These are phyloP conservation scores for Zhuqinia jingwanae DNA, from an alignment of 2,888 invertebrate genomes.

Conservation along the genomic window DNA sequence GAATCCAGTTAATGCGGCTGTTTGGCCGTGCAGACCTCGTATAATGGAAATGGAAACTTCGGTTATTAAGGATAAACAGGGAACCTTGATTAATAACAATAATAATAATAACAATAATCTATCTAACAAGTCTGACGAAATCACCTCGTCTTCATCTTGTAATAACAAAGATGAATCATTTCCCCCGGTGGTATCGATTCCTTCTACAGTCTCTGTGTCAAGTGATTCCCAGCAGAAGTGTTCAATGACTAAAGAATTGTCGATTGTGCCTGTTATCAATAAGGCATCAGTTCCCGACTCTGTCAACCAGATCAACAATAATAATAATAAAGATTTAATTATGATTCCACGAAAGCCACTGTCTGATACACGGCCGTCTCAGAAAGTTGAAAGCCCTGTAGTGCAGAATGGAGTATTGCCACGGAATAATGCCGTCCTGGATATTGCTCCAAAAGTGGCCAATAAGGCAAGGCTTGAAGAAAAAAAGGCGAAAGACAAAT, in stretches of 20 bases:
- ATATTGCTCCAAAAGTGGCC: neutral
- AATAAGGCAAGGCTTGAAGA: conserved; percentile 27
- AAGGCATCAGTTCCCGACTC: neutral
- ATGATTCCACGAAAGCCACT: neutral
- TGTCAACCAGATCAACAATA: conserved; percentile 11
- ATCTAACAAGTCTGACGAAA: conserved; percentile 22
- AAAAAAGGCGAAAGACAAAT: conserved; percentile 40
- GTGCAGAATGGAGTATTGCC: conserved; percentile 12
- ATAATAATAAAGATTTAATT: conserved; percentile 9
- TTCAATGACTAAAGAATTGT: conserved; percentile 32
- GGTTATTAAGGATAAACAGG: conserved; percentile 19
- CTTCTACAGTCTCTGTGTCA: neutral
- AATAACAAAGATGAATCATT: neutral
- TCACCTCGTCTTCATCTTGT: neutral
- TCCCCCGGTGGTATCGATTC: conserved; percentile 1
- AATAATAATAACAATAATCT: neutral
- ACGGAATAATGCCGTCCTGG: neutral
- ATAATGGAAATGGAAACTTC: conserved; percentile 15
- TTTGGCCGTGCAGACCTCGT: conserved; percentile 63
- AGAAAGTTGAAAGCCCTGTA: neutral
- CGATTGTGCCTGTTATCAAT: neutral
- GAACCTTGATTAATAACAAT: neutral
- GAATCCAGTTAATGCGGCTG: conserved; percentile 30
- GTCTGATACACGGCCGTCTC: too few relatives aligned
- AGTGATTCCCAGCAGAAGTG: conserved; percentile 20